Evolutionary conservation across 2,888 invertebrate genomes (phyloP), one percentile per base, ranked within the genome.

Genomic region (Osmoderma eremita): DNA sequence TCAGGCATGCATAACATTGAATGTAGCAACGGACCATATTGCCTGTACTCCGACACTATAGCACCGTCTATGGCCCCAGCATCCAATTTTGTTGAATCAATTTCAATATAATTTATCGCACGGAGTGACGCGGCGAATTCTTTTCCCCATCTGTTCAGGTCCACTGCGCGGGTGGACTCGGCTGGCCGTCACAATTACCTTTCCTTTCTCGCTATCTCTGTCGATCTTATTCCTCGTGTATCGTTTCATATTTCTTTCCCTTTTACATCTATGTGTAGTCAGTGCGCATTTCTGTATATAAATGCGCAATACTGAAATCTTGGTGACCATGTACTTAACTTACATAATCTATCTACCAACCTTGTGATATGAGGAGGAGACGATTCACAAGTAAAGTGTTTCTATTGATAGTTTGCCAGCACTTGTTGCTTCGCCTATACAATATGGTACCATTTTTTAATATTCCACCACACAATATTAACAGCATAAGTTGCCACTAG

Each of bases 1-100:
- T 74, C 72, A 71, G 74, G 71, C 74, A 71, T 76, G 75, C 75
- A 76, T 77, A 77, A 75, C 75, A 75, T 74, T 77, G 74, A 71
- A 75, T 74, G 74, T 70, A 72, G 67, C 68, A 69, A 69, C 68
- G 66, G 69, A 70, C 71, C 68, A 64, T 67, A 67, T 64, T 65
- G 68, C 67, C 66, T 61, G 63, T 58, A 68, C 63, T 67, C 50
- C 65, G 30, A 30, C 54, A 54, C 63, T 50, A 38, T 13, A 20
- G 20, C 50, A 13, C 41, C 70, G 68, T 71, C 71, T 69, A 71
- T 65, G 67, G 72, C 69, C n/a, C 70, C 73, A 71, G 73, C 70
- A 70, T 75, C 72, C 73, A 75, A 75, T 76, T 74, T 73, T 73
- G 73, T 74, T 71, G 73, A 75, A 76, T 75, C 75, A 75, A 75